Percentiles rank a stretch among this genome's conserved stretches.
Evolutionary conservation across 2,888 invertebrate genomes (phyloP).

Genomic region (Ormia ochracea): DNA sequence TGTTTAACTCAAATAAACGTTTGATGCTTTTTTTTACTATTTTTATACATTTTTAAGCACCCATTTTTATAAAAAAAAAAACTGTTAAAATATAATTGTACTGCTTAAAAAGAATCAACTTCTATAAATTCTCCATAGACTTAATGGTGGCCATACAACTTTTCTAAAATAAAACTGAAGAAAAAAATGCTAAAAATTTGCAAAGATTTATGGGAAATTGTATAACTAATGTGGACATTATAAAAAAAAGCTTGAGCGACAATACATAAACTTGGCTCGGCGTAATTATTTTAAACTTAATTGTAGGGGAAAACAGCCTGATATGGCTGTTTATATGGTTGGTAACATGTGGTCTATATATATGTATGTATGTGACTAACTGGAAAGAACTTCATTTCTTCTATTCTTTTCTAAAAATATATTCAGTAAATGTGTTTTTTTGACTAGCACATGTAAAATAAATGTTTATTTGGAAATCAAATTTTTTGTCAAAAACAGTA

Average conservation of each 20-base stretch:
- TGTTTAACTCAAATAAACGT: neutral
- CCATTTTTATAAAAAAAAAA: neutral
- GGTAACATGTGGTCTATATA: neutral
- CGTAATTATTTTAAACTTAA: slow-evolving; percentile 14
- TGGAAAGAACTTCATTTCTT: too few relatives aligned
- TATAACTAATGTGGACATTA: neutral
- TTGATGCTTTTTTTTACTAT: neutral
- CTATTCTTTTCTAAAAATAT: too few relatives aligned
- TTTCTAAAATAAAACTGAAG: slow-evolving; percentile 32
- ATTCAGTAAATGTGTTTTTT: too few relatives aligned
- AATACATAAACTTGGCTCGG: neutral
- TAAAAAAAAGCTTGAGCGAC: neutral
- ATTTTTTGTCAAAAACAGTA: too few relatives aligned
- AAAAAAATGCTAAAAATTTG: slow-evolving; percentile 36
- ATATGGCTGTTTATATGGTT: neutral
- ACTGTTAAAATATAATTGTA: slow-evolving; percentile 40
- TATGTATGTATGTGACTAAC: neutral
- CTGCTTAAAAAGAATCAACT: slow-evolving; percentile 16
- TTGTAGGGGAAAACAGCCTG: neutral
- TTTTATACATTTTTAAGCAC: neutral
- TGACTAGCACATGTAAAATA: too few relatives aligned
- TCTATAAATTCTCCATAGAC: slow-evolving; percentile 46
- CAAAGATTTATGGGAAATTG: slow-evolving; percentile 52
- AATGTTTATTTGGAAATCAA: too few relatives aligned
- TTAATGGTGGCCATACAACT: slow-evolving; percentile 58